Base-by-base conservation (phyloP, 1,140 invertebrate species). In the Neotoxoptera formosana region DNA sequence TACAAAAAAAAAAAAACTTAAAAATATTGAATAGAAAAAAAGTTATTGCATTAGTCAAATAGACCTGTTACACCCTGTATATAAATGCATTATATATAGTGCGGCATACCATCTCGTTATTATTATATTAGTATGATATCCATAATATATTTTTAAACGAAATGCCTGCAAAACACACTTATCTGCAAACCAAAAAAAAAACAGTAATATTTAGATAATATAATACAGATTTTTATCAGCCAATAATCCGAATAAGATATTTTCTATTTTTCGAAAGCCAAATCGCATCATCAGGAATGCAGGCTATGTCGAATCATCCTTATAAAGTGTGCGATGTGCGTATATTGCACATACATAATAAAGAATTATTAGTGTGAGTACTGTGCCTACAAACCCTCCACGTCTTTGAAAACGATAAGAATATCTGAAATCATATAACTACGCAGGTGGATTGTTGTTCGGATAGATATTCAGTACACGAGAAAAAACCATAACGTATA, bases 191-290 rank as follows among this genome's bases (percentile, higher is more conserved):
- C 36, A 21, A 9, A 83, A 83, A 23, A 34, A 36, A 41, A 76
- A 14, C 11, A 30, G 60, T 67, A n/a, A 67, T 67, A n/a, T 76
- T 6, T 6, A 76, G n/a, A 76, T 7, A 7, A 20, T 76, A n/a
- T 34, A n/a, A n/a, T 34, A 76, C n/a, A n/a, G 17, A 25, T 76
- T 76, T 76, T n/a, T 76, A n/a, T 14, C 14, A 17, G n/a, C 60
- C 17, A 76, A 76, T n/a, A 76, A 17, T 34, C n/a, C 60, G 7
- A 76, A 76, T 76, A 76, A 20, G n/a, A n/a, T 76, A n/a, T 3
- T 76, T 76, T 76, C 60, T 76, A 76, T 20, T 76, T 76, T 76
- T 76, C 60, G 60, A 76, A 76, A 76, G 60, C 60, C 30, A n/a
- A 76, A 76, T 9, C 60, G 30, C n/a, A 4, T 41, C 41, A 41